Conservation (phyloP, 53 echinoderm and acorn worm genomes). For the Mesocentrotus franciscanus region DNA sequence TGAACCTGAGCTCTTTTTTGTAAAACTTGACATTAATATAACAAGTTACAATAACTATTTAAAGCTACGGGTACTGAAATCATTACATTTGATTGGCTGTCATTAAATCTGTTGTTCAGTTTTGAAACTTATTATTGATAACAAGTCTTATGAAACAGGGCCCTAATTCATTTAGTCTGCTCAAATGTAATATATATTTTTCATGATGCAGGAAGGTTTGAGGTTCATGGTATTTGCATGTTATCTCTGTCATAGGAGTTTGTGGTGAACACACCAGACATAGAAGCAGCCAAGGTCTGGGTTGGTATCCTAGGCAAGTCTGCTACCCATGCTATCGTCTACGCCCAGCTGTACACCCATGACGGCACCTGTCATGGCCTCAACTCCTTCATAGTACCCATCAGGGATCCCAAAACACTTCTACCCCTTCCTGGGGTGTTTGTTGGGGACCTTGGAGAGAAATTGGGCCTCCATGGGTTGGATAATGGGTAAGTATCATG, state of each 20-base stretch:
- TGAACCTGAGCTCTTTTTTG: too few species aligned
- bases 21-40: too few species aligned
- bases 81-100: too few species aligned
- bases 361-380: slow-evolving; percentile 72
- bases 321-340: slow-evolving; percentile 86
- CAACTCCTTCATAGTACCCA: not conserved
- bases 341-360: slow-evolving; percentile 92
- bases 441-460: slow-evolving; percentile 94
- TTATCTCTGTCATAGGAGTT: slow-evolving; percentile 74
- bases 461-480: slow-evolving; percentile 94
- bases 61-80: too few species aligned
- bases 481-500: slow-evolving; percentile 96
- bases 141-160: too few species aligned
- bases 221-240: not conserved
- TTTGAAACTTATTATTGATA: too few species aligned
- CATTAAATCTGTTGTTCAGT: too few species aligned
- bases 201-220: not conserved
- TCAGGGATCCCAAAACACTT: slow-evolving; percentile 81
- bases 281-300: slow-evolving; percentile 96
- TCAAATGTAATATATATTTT: not conserved
- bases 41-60: too few species aligned
- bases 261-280: slow-evolving; percentile 86
- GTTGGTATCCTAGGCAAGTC: slow-evolving; percentile 85
- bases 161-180: too few species aligned
- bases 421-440: slow-evolving; percentile 83